A percentile compares a stretch with the other conserved stretches of the same genome.
These are phyloP conservation scores for Cyphomyrmex costatus DNA, from an alignment of 1,140 invertebrate species.

Conservation along the genomic window DNA sequence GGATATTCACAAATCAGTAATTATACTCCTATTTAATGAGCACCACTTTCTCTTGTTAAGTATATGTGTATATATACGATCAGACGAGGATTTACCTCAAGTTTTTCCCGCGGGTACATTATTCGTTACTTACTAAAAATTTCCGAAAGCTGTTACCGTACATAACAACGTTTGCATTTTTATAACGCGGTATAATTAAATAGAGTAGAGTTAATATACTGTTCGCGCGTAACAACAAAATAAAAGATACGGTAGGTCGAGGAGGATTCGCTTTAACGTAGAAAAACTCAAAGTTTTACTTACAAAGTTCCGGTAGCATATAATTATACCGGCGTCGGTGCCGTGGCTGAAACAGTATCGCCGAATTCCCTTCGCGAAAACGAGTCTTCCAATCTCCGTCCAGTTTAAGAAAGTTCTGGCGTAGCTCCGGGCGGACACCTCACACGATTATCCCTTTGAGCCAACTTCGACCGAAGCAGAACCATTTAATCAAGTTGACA, in stretches of 20 bases:
- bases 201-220: constrained; percentile 37
- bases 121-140: constrained; percentile 44
- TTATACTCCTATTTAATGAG: constrained; percentile 29
- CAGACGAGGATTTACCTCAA: constrained; percentile 4
- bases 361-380: constrained; percentile 57
- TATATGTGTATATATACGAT: constrained; percentile 8
- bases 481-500: constrained; percentile 78
- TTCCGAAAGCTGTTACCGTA: constrained; percentile 41
- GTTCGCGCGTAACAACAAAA: constrained; percentile 32
- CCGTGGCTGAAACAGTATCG: constrained; percentile 48
- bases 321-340: constrained; percentile 43
- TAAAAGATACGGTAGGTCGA: background rate
- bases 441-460: constrained; percentile 78
- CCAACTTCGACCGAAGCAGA: constrained; percentile 73
- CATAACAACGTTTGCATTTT: constrained; percentile 57
- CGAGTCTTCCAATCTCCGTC: constrained; percentile 68
- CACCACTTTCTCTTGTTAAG: constrained; percentile 8
- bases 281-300: constrained; percentile 31
- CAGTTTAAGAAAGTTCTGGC: constrained; percentile 74
- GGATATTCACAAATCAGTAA: constrained; percentile 8
- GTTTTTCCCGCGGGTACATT: constrained; percentile 27
- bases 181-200: constrained; percentile 47
- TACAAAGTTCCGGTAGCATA: constrained; percentile 49
- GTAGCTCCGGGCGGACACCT: constrained; percentile 73
- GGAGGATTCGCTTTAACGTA: background rate